These are phyloP conservation scores for Arion vulgaris DNA, from an alignment of 1,140 invertebrate genomes.

Conservation along the genomic window DNA sequence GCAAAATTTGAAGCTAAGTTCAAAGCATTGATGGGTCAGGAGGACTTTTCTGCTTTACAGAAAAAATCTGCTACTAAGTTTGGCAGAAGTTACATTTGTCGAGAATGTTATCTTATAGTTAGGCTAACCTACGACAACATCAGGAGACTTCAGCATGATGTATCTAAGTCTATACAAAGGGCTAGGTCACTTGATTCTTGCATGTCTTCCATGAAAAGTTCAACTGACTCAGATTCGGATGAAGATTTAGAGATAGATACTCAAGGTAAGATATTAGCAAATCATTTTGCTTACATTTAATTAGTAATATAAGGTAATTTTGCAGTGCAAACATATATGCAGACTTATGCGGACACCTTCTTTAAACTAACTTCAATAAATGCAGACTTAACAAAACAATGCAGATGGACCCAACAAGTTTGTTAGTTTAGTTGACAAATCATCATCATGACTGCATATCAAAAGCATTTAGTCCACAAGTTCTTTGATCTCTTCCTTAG, in stretches of 20 bases:
- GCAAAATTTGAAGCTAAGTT: conserved; percentile 23
- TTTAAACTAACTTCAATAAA: too few species aligned
- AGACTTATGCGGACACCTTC: too few species aligned
- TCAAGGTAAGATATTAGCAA: background rate
- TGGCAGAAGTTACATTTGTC: conserved; percentile 26
- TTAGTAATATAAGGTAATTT: too few species aligned
- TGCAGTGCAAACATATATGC: too few species aligned
- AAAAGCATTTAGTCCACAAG: too few species aligned
- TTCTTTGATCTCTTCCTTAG: too few species aligned
- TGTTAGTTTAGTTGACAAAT: too few species aligned
- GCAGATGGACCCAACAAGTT: too few species aligned
- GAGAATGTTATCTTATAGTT: conserved; percentile 21
- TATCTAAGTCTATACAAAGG: conserved; percentile 5
- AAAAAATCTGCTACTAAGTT: conserved; percentile 21
- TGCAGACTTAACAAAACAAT: too few species aligned
- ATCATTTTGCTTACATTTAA: too few species aligned
- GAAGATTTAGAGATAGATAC: conserved; percentile 22
- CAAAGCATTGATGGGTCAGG: conserved; percentile 14
- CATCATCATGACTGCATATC: too few species aligned
- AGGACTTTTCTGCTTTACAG: conserved; percentile 4
- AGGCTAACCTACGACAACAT: conserved; percentile 21
- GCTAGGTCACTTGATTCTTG: background rate
- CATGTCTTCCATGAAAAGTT: background rate
- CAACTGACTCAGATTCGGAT: conserved; percentile 12
- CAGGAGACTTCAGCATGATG: conserved; percentile 18